phyloP scores from a whole-genome alignment of 2,113 vertebrate species.

The Canis aureus region DNA sequence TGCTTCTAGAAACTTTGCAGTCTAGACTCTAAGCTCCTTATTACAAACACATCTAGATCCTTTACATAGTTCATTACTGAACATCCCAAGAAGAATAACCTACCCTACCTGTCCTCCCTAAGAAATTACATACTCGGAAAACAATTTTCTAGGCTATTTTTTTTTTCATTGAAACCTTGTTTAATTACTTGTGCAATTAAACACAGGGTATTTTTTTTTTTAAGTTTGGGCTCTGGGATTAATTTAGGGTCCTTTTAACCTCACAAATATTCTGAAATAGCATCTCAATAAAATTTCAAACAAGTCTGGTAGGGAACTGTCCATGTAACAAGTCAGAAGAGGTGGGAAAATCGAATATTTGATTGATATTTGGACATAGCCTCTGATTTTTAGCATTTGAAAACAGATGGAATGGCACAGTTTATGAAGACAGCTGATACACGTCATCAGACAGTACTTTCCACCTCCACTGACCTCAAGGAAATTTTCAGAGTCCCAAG shows the following conservation, averaged over 20 bases:
- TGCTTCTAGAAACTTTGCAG: conserved; percentile 5
- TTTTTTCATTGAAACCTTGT: background rate
- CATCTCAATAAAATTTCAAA: background rate
- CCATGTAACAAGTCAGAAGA: background rate
- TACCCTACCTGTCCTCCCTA: background rate
- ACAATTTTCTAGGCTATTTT: background rate
- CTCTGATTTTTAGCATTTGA: background rate
- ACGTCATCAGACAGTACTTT: background rate
- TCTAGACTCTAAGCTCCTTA: background rate
- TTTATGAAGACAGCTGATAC: background rate
- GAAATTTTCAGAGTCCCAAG: background rate
- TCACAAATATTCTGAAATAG: conserved; percentile 5
- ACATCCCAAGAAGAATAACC: background rate
- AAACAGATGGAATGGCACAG: background rate
- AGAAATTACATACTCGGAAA: background rate
- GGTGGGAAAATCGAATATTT: background rate
- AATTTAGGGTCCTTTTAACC: background rate
- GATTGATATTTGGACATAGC: background rate
- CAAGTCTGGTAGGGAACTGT: background rate
- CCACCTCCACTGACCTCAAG: background rate
- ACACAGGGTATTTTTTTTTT: background rate
- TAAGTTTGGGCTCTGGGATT: background rate
- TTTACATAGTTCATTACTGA: background rate
- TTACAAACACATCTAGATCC: background rate
- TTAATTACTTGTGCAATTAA: conserved; percentile 4